Percentiles rank a stretch among this genome's conserved stretches.
phyloP scores from a whole-genome alignment of 2,797 vertebrate species.

The Sylvia borin region DNA sequence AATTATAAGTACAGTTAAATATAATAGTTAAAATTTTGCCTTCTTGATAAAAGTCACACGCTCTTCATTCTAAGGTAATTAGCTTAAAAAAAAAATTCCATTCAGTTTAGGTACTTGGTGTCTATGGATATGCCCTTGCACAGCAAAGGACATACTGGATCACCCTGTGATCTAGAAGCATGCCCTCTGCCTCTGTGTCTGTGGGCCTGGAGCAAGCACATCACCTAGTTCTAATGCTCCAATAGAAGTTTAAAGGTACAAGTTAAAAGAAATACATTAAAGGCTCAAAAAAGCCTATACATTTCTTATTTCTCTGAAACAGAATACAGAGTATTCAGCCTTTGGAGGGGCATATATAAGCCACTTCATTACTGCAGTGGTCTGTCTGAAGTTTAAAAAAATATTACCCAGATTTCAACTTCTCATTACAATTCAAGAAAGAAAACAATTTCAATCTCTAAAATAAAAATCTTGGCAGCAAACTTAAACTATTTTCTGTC shows the following conservation, averaged over 20 bases:
- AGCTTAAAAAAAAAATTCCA: not conserved
- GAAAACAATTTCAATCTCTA: not conserved
- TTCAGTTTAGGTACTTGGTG: not conserved
- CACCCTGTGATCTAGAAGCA: not conserved
- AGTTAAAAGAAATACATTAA: not conserved
- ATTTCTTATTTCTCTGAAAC: not conserved
- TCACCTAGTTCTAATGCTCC: not conserved
- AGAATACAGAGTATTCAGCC: not conserved
- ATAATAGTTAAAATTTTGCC: not conserved
- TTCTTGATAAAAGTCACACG: not conserved
- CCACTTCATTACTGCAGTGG: not conserved
- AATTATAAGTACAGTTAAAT: not conserved
- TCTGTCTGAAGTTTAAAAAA: not conserved
- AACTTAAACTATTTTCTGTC: not conserved
- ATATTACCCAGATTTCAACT: not conserved
- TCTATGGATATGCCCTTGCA: not conserved
- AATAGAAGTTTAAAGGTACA: not conserved
- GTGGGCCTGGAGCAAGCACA: not conserved
- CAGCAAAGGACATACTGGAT: not conserved
- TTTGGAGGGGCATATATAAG: not conserved
- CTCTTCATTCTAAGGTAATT: not conserved
- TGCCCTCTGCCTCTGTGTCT: not conserved
- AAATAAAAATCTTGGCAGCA: not conserved
- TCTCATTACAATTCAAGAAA: not conserved
- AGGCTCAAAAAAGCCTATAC: not conserved